These are phyloP conservation scores for Slavum lentiscoides DNA, from an alignment of 2,888 invertebrate genomes.

Conservation along the genomic window DNA sequence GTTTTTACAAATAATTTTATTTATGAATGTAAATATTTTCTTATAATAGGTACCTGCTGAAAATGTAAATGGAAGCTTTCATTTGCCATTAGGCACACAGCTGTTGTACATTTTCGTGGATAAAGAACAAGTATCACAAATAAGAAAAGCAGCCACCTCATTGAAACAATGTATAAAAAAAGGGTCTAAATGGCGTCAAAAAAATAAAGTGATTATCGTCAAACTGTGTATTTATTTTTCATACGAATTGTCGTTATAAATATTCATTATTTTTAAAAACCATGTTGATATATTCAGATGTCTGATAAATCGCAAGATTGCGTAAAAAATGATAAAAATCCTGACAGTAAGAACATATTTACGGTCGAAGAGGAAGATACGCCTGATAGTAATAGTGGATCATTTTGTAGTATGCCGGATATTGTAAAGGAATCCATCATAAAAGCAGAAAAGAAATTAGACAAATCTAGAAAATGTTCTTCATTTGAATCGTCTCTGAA, in stretches of 20 bases:
- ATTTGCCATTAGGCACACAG: conserved; percentile 79
- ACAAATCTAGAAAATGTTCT: conserved; percentile 20
- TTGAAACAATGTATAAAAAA: conserved; percentile 48
- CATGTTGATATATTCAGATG: not conserved
- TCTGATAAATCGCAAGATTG: conserved; percentile 24
- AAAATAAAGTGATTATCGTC: conserved; percentile 41
- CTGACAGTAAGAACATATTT: conserved; percentile 67
- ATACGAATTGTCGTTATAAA: not conserved
- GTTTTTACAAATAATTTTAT: not conserved
- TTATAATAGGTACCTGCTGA: conserved; percentile 71
- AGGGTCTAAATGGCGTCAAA: conserved; percentile 52
- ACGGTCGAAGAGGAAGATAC: conserved; percentile 76
- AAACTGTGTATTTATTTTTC: not conserved
- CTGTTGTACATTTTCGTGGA: conserved; percentile 77
- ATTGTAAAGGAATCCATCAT: conserved; percentile 63
- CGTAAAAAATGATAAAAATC: conserved; percentile 27
- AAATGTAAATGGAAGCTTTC: conserved; percentile 67
- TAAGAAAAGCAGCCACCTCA: conserved; percentile 59
- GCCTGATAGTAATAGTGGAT: conserved; percentile 54
- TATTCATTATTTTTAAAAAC: conserved; percentile 14
- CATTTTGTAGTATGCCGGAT: conserved; percentile 60
- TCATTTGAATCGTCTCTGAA: conserved; percentile 42
- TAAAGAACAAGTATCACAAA: conserved; percentile 64
- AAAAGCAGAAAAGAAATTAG: conserved; percentile 58
- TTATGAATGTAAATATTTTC: not conserved